Evolutionary conservation across 2,797 vertebrate genomes (phyloP).

Genomic region (Eulemur coronatus): DNA sequence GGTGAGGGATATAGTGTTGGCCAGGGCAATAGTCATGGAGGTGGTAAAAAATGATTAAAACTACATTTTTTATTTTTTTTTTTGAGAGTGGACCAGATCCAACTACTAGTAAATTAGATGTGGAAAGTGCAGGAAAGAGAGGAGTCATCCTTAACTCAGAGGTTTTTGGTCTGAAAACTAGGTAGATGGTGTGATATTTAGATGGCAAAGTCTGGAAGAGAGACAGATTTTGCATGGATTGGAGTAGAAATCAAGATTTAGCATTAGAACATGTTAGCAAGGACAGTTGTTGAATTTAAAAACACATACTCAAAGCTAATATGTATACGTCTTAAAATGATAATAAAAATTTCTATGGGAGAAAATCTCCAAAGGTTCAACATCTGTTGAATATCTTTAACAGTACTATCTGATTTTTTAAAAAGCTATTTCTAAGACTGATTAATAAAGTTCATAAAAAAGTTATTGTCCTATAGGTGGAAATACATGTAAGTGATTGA

Average conservation of each 20-base stretch:
- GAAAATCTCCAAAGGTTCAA: constrained; percentile 15
- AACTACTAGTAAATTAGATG: not conserved
- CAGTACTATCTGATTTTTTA: not conserved
- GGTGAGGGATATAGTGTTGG: not conserved
- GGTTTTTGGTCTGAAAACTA: not conserved
- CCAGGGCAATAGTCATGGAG: not conserved
- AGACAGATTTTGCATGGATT: not conserved
- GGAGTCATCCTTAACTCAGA: not conserved
- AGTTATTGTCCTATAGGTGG: not conserved
- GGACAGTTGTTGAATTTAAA: not conserved
- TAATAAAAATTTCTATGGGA: not conserved
- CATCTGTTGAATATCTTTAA: constrained; percentile 2
- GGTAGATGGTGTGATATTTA: not conserved
- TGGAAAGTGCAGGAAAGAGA: not conserved
- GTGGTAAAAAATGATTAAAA: not conserved
- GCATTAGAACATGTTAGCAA: not conserved
- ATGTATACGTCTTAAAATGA: not conserved
- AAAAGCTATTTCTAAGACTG: constrained; percentile 1
- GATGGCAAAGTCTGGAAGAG: not conserved
- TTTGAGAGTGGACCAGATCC: not conserved
- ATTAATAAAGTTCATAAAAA: not conserved
- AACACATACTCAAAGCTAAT: not conserved
- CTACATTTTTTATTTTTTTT: not conserved
- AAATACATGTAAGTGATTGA: not conserved
- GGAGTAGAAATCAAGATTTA: not conserved